Base-by-base conservation (phyloP, 2,113 vertebrate species). In the Chrysemys picta region DNA sequence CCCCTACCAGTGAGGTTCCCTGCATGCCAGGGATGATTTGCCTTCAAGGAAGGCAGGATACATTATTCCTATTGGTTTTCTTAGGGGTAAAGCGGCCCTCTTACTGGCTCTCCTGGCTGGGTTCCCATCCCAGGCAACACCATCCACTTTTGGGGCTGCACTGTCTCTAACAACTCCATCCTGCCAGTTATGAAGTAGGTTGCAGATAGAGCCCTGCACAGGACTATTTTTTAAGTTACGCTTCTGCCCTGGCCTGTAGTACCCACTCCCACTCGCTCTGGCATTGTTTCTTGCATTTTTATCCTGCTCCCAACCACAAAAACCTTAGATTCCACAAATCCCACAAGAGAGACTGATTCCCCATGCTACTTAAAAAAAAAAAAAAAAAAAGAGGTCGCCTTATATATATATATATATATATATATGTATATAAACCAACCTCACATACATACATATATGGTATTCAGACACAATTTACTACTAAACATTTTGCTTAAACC, bases 171-270 rank as follows among this genome's bases (percentile, higher is more conserved):
- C 42, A 45, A 6, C 24, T 76, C 72, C n/a, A 53, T 17, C 17
- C 80, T 13, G 27, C 1, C 7, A 19, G 0, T 0, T 31, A 16
- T 6, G 78, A 50, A 0, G 0, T 86, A 89, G 82, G 4, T 1
- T 2, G 11, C 21, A 8, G 62, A 10, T n/a, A 69, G 17, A n/a
- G 35, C 16, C 31, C 65, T 69, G 35, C 9, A 4, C 7, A 17
- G 65, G 16, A 19, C 35, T n/a, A 10, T n/a, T 69, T 35, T 69
- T 21, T 69, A n/a, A 69, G 16, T 69, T n/a, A 17, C 2, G 16
- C 16, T 12, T 59, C 27, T 27, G 5, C 6, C 62, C 35, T n/a
- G 16, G 8, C 17, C 16, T 35, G 35, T 17, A 69, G 21, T 17
- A 69, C 8, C 17, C 65, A 69, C 35, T 69, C 35, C 17, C 35